Base-by-base conservation (phyloP, 2,113 vertebrate genomes). In the Carettochelys insculpta region DNA sequence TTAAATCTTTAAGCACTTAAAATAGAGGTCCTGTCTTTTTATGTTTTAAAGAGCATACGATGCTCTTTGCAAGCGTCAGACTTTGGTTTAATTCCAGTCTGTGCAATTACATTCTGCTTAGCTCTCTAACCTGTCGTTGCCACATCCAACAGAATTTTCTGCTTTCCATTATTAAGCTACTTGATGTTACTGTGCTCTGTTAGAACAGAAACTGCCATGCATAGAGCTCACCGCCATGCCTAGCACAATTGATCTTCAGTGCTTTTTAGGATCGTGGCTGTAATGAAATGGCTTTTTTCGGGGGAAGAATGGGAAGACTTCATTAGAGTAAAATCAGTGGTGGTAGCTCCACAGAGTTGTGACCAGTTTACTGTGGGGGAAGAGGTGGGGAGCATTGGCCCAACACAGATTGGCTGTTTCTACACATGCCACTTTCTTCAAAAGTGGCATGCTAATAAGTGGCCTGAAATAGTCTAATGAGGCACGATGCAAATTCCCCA, bases 181-280 rank as follows among this genome's bases (percentile, higher is more conserved):
- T 43, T 16, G 22, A 0, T 13, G 16, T 52, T 52, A 68, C 61
- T 38, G 58, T 29, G 47, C 77, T 73, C 22, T 47, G 17, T 61
- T 52, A 25, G 20, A 1, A 58, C 41, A 65, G 77, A 3, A 13
- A 31, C 78, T 51, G 0, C 41, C 0, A 0, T 27, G 34, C 9
- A 3, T 1, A 0, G 29, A 77, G 4, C 41, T 78, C 34, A 17
- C 47, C 6, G 0, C n/a, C 20, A 1, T 2, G 54, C 27, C 27
- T 38, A 80, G 25, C 38, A 12, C 50, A 24, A 54, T 20, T 38
- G 43, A 41, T 19, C 19, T 61, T 4, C 52, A n/a, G 61, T 17
- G 22, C 45, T 88, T 78, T 61, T 73, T 58, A 84, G 79, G 50
- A 48, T 73, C 1, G 0, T 48, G 71, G 61, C 43, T 16, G 25